A percentile compares a stretch with the other conserved stretches of the same genome.
These are phyloP conservation scores for Lepidostoma basale DNA, from an alignment of 1,140 invertebrate species.

Conservation along the genomic window DNA sequence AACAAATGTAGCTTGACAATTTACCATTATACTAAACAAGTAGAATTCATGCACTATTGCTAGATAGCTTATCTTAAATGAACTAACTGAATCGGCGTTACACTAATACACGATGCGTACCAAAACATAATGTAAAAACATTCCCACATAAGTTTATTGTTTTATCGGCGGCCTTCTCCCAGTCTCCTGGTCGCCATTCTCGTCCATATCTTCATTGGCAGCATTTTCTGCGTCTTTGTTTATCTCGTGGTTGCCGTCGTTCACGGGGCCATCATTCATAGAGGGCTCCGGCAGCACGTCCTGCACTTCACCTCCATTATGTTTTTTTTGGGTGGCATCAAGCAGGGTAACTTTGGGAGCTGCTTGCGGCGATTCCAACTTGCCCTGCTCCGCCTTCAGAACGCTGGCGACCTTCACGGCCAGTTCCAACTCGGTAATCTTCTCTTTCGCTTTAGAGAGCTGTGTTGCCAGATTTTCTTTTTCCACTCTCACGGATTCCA, in stretches of 20 bases:
- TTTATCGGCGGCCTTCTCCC: constrained; percentile 6
- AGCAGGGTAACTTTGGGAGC: background rate
- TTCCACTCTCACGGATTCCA: constrained; percentile 54
- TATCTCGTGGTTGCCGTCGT: constrained; percentile 34
- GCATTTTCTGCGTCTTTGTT: constrained; percentile 36
- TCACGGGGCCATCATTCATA: constrained; percentile 32
- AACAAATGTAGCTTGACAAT: too few species aligned
- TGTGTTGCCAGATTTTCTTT: constrained; percentile 50
- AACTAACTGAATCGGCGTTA: too few species aligned
- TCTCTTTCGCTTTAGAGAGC: constrained; percentile 48
- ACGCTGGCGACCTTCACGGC: constrained; percentile 4
- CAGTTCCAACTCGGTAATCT: constrained; percentile 38
- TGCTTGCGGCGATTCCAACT: background rate
- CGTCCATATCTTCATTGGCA: constrained; percentile 38
- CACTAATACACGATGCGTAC: too few species aligned
- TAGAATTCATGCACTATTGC: too few species aligned
- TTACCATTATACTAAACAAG: too few species aligned
- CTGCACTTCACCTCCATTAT: background rate
- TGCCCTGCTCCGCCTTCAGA: background rate
- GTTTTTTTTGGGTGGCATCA: background rate
- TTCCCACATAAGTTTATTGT: too few species aligned
- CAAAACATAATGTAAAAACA: too few species aligned
- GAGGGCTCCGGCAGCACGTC: constrained; percentile 13
- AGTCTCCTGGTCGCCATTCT: constrained; percentile 16
- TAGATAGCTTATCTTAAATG: too few species aligned